Evolutionary conservation across 2,113 vertebrate species (phyloP), one percentile per base, ranked within the genome.

Genomic region (Calonectris borealis): DNA sequence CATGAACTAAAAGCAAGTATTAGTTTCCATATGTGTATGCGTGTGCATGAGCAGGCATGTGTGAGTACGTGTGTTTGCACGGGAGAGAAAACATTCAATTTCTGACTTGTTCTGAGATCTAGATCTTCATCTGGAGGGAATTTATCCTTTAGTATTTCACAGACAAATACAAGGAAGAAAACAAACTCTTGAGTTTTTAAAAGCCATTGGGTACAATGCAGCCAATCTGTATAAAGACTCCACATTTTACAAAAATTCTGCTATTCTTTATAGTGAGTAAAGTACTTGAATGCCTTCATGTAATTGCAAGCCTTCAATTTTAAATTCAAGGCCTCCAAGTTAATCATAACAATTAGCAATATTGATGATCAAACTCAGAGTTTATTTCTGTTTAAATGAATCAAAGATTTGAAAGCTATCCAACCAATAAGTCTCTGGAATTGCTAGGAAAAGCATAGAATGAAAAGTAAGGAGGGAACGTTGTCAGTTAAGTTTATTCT

Each of bases 51-150:
- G 1, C 22, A 69, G 31, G 25, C 29, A 11, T 12, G 20, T 16
- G 24, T n/a, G 6, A 12, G 19, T 6, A 9, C 0, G 1, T 19
- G 21, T 17, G 34, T 60, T 38, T 48, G 55, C 66, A 69, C 1
- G 1, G n/a, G 31, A 58, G 16, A 57, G 60, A 57, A 79, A 69
- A 64, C 17, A 36, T 40, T 66, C 14, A 4, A 10, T 51, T 78
- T 84, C 38, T 71, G 46, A 71, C 31, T 78, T 89, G n/a, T 32
- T 62, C 61, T 60, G 65, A 38, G 29, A 70, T 36, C 24, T 65
- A 69, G 19, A 49, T 66, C n/a, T 89, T 84, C 46, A 69, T 36
- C 24, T 58, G 60, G 29, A 75, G 10, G 9, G 24, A 83, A 88
- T 55, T 42, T 60, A 82, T 48, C 32, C 49, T 77, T 77, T 10